These are phyloP conservation scores for Incurvaria masculella DNA, from an alignment of 2,888 invertebrate species.

Conservation along the genomic window DNA sequence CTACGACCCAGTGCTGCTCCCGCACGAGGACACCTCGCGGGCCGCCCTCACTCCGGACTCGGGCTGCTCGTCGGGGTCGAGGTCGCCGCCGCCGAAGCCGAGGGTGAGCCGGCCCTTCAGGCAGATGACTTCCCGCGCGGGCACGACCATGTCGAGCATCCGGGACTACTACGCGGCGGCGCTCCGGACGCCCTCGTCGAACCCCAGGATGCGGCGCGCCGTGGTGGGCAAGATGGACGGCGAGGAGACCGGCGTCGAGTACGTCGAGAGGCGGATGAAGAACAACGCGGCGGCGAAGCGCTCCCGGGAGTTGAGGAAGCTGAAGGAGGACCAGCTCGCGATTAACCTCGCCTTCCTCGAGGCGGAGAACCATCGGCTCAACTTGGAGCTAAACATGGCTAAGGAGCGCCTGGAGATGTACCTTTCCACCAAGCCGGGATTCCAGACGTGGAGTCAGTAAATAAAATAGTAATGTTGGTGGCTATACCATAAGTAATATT, in stretches of 20 bases:
- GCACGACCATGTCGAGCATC: neutral
- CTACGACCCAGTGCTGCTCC: too few species aligned
- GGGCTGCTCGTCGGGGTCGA: neutral
- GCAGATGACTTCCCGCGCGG: neutral
- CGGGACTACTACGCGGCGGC: neutral
- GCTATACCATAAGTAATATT: too few species aligned
- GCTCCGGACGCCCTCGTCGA: neutral
- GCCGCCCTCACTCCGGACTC: too few species aligned
- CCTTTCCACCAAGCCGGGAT: too few species aligned
- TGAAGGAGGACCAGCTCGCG: slow-evolving; percentile 87
- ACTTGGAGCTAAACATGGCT: slow-evolving; percentile 55
- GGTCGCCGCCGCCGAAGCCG: neutral
- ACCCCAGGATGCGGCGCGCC: neutral
- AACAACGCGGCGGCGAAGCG: slow-evolving; percentile 90
- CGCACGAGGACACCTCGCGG: too few species aligned
- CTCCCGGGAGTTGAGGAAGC: slow-evolving; percentile 77
- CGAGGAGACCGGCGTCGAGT: slow-evolving; percentile 24
- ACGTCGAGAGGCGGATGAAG: slow-evolving; percentile 78
- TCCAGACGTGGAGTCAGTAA: too few species aligned
- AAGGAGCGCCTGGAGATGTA: too few species aligned
- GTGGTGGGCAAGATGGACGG: neutral
- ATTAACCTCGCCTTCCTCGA: slow-evolving; percentile 78
- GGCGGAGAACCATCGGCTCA: slow-evolving; percentile 72
- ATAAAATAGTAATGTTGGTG: too few species aligned
- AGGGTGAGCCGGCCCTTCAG: neutral